Percentiles rank a stretch among this genome's conserved stretches.
phyloP scores from a whole-genome alignment of 2,113 vertebrate genomes.

The Leptodactylus fuscus region DNA sequence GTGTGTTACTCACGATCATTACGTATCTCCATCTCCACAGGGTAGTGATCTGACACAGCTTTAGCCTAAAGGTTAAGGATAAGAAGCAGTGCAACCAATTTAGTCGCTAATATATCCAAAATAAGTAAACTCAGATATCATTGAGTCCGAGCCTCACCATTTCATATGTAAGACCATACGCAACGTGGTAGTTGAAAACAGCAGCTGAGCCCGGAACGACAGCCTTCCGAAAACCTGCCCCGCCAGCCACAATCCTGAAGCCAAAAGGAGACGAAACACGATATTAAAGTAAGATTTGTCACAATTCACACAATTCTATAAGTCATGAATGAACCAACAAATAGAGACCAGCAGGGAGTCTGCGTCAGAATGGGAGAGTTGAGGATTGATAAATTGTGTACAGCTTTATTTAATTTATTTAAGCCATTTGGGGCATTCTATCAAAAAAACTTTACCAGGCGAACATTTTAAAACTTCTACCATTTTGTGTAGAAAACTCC shows the following conservation, averaged over 20 bases:
- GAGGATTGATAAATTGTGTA: too few species aligned
- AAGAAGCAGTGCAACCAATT: not conserved
- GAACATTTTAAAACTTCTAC: too few species aligned
- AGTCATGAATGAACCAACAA: too few species aligned
- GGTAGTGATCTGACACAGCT: conserved; percentile 59
- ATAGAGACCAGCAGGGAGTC: too few species aligned
- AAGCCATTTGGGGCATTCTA: too few species aligned
- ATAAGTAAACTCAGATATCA: not conserved
- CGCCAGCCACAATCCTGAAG: conserved; percentile 52
- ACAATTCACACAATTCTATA: too few species aligned
- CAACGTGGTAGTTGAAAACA: conserved; percentile 57
- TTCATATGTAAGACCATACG: conserved; percentile 51
- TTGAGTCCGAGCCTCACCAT: conserved; percentile 18
- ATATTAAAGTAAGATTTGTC: not conserved
- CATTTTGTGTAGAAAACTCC: too few species aligned
- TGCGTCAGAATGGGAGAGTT: too few species aligned
- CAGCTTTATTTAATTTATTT: too few species aligned
- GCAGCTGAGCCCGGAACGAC: conserved; percentile 53
- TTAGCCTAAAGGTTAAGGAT: conserved; percentile 27
- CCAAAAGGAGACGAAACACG: not conserved
- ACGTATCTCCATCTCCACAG: conserved; percentile 54
- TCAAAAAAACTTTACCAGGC: too few species aligned
- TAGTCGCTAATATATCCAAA: not conserved
- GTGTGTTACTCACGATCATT: conserved; percentile 53
- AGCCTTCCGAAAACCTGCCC: not conserved